Evolutionary conservation across 1,140 invertebrate species (phyloP).

Genomic region (Lepidostoma basale): DNA sequence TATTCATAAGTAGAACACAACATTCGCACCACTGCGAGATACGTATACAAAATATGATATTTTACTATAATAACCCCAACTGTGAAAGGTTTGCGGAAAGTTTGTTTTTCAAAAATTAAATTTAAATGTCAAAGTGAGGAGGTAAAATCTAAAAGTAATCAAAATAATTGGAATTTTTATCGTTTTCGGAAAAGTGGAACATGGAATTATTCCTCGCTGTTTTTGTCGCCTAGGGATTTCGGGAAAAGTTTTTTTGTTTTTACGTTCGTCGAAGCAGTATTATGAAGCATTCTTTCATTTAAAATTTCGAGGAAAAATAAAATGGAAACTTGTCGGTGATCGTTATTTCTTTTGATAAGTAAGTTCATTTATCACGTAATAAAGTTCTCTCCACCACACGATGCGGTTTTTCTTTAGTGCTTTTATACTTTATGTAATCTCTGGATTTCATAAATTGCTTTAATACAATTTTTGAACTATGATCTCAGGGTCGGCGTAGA

Average conservation of each 20-base stretch:
- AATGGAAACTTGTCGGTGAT: background rate
- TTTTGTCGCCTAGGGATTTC: background rate
- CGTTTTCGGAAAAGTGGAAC: background rate
- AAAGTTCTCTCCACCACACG: no score
- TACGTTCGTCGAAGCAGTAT: background rate
- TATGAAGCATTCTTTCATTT: background rate
- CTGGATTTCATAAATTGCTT: no score
- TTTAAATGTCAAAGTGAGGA: background rate
- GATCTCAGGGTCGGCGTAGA: no score
- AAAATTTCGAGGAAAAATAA: background rate
- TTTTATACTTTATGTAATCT: no score
- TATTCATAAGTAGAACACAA: no score
- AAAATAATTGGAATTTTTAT: background rate
- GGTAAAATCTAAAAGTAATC: background rate
- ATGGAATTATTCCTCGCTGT: background rate
- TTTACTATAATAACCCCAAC: no score
- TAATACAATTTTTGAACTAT: no score
- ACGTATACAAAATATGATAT: no score
- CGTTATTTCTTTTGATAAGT: background rate
- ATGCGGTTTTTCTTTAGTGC: no score
- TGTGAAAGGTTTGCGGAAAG: no score
- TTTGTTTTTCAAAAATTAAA: no score
- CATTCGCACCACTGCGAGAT: no score
- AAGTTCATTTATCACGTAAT: background rate
- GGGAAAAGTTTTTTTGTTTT: background rate